Conservation (phyloP, 1,140 invertebrate species). For the Stegodyphus dumicola region DNA sequence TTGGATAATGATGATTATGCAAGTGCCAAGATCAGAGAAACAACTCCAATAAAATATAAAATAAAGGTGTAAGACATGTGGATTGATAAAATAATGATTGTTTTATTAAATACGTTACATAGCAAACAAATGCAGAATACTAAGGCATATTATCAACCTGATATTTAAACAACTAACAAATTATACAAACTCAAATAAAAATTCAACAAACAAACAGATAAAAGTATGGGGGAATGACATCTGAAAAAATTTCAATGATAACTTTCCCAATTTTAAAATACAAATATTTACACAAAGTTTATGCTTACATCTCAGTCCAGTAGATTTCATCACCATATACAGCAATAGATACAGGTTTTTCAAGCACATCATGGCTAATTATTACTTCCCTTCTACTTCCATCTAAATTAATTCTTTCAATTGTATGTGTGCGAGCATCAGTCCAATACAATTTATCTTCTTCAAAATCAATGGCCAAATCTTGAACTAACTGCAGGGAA, state of each 20-base stretch:
- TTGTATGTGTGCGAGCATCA: constrained; percentile 69
- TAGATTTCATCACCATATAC: constrained; percentile 71
- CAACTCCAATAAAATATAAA: too few species aligned
- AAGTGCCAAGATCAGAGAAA: too few species aligned
- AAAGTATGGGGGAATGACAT: too few species aligned
- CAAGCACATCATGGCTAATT: constrained; percentile 73
- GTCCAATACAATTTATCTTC: constrained; percentile 68
- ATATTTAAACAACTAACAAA: too few species aligned
- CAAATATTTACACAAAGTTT: not conserved
- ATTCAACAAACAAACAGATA: too few species aligned
- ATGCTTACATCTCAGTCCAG: constrained; percentile 73
- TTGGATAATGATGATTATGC: too few species aligned
- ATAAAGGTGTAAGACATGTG: too few species aligned
- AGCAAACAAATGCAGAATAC: too few species aligned
- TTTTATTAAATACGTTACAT: too few species aligned
- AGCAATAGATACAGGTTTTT: constrained; percentile 69
- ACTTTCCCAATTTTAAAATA: not conserved
- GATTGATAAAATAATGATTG: too few species aligned
- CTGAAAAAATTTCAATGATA: not conserved
- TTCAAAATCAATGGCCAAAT: constrained; percentile 69
- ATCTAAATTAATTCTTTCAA: constrained; percentile 73
- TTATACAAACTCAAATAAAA: too few species aligned
- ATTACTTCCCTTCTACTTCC: constrained; percentile 80
- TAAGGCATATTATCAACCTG: too few species aligned
- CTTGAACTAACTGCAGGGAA: constrained; percentile 68